Percentiles rank a stretch among this genome's conserved stretches.
Evolutionary conservation across 2,113 vertebrate species (phyloP).

Genomic region (Dicrurus megarhynchus): DNA sequence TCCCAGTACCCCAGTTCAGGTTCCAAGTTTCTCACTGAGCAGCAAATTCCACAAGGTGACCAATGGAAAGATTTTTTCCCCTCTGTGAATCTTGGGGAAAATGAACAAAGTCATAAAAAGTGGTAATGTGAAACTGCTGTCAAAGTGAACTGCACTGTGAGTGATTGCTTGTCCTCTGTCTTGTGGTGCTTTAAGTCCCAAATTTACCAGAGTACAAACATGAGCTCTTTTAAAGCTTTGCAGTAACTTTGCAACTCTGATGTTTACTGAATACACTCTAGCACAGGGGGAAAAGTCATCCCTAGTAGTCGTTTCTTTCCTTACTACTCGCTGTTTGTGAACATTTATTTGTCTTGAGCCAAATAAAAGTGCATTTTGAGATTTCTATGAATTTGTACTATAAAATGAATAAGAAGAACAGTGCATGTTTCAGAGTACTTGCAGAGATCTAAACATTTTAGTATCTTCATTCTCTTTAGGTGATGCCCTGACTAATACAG

Average conservation of each 20-base stretch:
- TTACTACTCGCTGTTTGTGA: neutral
- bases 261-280: neutral
- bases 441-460: neutral
- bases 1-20: neutral
- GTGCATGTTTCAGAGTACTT: neutral
- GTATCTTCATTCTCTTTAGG: neutral
- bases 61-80: neutral
- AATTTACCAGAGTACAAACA: neutral
- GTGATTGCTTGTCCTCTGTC: neutral
- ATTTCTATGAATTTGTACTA: neutral
- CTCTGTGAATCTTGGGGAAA: neutral
- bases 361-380: neutral
- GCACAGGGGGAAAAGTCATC: neutral
- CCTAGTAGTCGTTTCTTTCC: neutral
- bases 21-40: neutral
- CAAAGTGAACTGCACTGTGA: neutral
- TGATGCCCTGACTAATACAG: neutral
- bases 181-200: neutral
- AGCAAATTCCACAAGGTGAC: neutral
- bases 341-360: neutral
- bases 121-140: neutral
- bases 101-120: neutral
- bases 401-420: neutral
- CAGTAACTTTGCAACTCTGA: neutral
- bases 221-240: neutral